Base-by-base conservation (phyloP, 2,888 invertebrate species). In the Calameuta pallipes region DNA sequence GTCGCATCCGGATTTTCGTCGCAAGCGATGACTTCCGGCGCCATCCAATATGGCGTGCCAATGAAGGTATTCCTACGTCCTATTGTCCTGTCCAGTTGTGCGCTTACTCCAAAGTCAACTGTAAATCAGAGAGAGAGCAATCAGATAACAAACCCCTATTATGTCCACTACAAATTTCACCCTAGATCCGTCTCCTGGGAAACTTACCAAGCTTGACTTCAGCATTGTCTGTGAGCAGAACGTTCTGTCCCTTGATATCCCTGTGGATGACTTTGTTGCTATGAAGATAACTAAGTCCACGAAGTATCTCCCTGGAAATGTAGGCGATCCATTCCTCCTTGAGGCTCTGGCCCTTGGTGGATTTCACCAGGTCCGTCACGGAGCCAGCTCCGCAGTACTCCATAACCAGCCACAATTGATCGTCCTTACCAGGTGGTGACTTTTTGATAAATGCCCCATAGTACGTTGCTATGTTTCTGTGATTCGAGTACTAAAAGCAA, bases 241-340 rank as follows among this genome's bases (percentile, higher is more conserved):
- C 99, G 94, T 99, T 99, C 93, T 99, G 99, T 82, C 98, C 98
- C 93, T 99, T 99, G 92, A 99, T 99, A 93, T 99, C 99, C 92
- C 99, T 95, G 93, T 99, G 99, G 90, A 99, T 99, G 85, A 99
- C 99, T 94, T 99, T 99, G 93, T 98, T 99, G 89, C 97, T 96
- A 93, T 99, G 99, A 91, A 99, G 95, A 94, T 99, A 99, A 91
- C 97, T 97, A 81, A 99, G 95, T 85, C 99, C 99, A 90, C 99
- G 94, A 83, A 98, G 93, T 85, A 97, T 97, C 95, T 99, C 97
- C 92, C 99, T 94, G 92, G 98, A 99, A 87, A 99, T 98, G 92
- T 99, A 99, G 79, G 99, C 99, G 91, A 99, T 99, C 99, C 99
- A 99, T 93, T 99, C 99, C 93, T 99, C 99, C 93, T 99, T 99